These are phyloP conservation scores for Mustela nigripes DNA, from an alignment of 2,113 vertebrate species.

Conservation along the genomic window DNA sequence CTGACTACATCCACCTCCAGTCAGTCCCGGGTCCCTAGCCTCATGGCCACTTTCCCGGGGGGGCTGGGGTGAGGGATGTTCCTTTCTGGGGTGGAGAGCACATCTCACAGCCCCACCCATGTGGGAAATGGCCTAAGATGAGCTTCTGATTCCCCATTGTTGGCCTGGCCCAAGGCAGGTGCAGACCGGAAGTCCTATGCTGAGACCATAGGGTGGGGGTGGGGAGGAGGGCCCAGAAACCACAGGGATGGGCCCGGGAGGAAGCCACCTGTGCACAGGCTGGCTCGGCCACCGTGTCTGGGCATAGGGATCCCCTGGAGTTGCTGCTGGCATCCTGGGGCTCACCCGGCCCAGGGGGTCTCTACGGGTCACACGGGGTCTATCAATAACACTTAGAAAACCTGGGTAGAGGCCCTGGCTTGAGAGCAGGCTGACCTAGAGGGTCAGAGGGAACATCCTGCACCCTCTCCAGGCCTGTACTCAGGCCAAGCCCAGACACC, in stretches of 20 bases:
- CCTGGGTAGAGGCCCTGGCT: background rate
- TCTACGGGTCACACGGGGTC: accelerated
- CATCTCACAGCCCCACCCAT: background rate
- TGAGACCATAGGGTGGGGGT: accelerated
- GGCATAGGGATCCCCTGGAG: background rate
- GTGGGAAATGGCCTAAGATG: background rate
- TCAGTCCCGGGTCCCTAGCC: accelerated
- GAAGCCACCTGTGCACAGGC: background rate
- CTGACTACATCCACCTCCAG: too few species aligned
- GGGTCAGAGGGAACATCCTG: background rate
- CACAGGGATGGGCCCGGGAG: background rate
- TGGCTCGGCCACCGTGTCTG: background rate
- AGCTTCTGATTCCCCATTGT: background rate
- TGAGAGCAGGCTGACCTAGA: background rate
- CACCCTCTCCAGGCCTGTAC: background rate
- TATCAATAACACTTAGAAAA: background rate
- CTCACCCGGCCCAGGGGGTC: background rate
- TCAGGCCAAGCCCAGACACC: background rate
- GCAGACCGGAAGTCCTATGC: accelerated
- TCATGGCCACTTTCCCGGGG: accelerated
- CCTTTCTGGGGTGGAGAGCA: accelerated
- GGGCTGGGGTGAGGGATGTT: background rate
- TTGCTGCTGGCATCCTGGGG: background rate
- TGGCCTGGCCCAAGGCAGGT: accelerated
- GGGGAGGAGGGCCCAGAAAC: background rate